Conservation (phyloP, 2,797 vertebrate genomes). For the Phaenicophaeus curvirostris region DNA sequence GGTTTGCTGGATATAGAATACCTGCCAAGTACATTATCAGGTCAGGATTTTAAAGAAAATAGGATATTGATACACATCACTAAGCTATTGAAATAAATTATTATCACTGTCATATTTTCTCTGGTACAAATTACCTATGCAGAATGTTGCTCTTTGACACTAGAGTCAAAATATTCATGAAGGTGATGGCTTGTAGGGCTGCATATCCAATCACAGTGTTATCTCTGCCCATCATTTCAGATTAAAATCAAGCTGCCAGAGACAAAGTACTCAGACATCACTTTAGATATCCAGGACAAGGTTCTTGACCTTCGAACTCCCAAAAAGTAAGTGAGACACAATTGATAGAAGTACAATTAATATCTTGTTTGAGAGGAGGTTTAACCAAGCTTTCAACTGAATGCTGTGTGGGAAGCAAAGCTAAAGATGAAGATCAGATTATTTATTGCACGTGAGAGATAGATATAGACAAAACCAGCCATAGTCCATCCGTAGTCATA, state of each 20-base stretch:
- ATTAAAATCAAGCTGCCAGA: conserved; percentile 89
- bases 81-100: conserved; percentile 5
- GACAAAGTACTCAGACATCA: conserved; percentile 85
- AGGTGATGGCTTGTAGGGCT: background rate
- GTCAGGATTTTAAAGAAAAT: background rate
- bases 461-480: background rate
- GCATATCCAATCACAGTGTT: background rate
- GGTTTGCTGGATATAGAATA: background rate
- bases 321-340: conserved; percentile 83
- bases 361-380: background rate
- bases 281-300: conserved; percentile 86
- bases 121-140: background rate
- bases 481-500: background rate
- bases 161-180: background rate
- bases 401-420: background rate
- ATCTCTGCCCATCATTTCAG: conserved; percentile 68
- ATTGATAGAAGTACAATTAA: background rate
- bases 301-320: conserved; percentile 90
- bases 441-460: background rate
- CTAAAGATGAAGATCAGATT: background rate
- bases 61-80: background rate
- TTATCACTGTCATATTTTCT: background rate
- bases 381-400: background rate
- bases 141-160: conserved; percentile 5
- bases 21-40: background rate